Conservation (phyloP, 2,113 vertebrate genomes). For the Promerops cafer region DNA sequence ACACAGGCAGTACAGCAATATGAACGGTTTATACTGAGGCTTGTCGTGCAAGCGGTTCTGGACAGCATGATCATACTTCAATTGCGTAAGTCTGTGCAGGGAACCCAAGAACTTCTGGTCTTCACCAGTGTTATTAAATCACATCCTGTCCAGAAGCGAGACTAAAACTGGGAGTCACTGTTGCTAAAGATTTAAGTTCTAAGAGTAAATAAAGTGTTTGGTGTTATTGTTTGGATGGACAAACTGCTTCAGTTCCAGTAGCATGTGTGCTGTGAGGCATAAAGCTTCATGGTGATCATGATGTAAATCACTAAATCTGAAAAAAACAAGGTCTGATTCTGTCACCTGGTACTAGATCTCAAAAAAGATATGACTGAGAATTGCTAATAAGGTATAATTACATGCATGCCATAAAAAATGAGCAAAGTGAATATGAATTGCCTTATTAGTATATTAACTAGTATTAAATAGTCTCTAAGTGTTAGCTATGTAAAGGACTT, state of each 20-base stretch:
- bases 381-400: background rate
- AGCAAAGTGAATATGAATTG: background rate
- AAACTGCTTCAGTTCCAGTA: background rate
- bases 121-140: background rate
- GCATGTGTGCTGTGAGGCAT: background rate
- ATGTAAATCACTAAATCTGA: background rate
- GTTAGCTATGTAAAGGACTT: background rate
- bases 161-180: background rate
- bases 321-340: background rate
- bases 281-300: background rate
- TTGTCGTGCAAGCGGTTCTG: background rate
- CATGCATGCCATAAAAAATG: background rate
- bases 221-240: background rate
- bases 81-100: background rate
- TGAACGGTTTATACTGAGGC: background rate
- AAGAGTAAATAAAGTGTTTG: background rate
- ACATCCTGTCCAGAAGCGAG: background rate
- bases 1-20: background rate
- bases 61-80: background rate
- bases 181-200: background rate
- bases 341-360: background rate
- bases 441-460: background rate
- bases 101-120: background rate
- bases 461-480: background rate
- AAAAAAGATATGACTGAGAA: background rate